A percentile compares a stretch with the other conserved stretches of the same genome.
Conservation (phyloP, 2,113 vertebrate genomes). For the Poeciliopsis occidentalis region DNA sequence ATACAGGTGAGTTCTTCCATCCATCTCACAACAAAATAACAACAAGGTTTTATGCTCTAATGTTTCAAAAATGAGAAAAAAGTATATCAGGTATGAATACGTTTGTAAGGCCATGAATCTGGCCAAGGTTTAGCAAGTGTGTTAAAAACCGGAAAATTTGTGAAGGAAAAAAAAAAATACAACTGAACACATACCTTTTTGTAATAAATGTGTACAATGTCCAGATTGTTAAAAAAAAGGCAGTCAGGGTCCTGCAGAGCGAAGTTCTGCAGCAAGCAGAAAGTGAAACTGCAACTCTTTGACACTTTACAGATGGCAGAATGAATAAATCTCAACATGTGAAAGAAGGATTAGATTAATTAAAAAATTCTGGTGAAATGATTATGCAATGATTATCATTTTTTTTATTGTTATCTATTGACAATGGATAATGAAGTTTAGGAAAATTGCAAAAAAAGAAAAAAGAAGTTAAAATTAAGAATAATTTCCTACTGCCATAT, state of each 20-base stretch:
- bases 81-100: too few relatives aligned
- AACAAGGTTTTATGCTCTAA: too few relatives aligned
- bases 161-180: not conserved
- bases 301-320: not conserved
- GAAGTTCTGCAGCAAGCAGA: not conserved
- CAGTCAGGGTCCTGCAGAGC: not conserved
- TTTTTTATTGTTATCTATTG: too few relatives aligned
- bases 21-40: too few relatives aligned
- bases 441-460: too few relatives aligned
- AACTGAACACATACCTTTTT: not conserved
- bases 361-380: too few relatives aligned
- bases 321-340: constrained; percentile 20
- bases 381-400: too few relatives aligned
- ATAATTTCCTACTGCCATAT: too few relatives aligned
- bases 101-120: constrained; percentile 1
- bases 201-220: constrained; percentile 6
- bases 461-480: too few relatives aligned
- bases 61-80: too few relatives aligned
- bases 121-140: constrained; percentile 8
- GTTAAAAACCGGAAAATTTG: constrained; percentile 4
- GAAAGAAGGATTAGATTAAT: constrained; percentile 27
- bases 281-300: constrained; percentile 4
- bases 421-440: too few relatives aligned
- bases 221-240: not conserved
- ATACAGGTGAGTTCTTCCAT: too few relatives aligned